Conservation (phyloP, 2,888 invertebrate genomes). For the Adineta ricciae region DNA sequence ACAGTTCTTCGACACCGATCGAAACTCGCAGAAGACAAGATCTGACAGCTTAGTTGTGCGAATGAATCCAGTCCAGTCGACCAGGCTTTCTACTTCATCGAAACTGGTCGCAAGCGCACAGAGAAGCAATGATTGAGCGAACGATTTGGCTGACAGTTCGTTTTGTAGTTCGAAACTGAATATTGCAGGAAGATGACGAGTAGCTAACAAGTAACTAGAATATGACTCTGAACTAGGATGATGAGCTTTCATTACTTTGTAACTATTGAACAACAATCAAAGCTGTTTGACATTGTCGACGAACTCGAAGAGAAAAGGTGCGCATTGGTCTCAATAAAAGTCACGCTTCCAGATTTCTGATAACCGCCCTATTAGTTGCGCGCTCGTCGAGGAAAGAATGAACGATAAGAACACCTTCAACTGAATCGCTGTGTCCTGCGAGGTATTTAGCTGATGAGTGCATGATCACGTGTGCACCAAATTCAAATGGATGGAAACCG, state of each 20-base stretch:
- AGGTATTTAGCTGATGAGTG: neutral
- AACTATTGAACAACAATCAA: neutral
- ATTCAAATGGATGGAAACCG: neutral
- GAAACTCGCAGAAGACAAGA: too few relatives aligned
- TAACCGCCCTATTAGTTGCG: neutral
- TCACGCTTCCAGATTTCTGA: neutral
- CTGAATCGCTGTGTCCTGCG: neutral
- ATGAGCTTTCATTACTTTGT: neutral
- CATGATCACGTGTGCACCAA: neutral
- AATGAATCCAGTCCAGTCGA: neutral
- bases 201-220: neutral
- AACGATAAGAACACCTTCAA: neutral
- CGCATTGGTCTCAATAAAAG: neutral
- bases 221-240: neutral
- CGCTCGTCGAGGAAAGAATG: neutral
- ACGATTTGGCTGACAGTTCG: neutral
- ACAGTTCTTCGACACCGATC: too few relatives aligned
- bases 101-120: neutral
- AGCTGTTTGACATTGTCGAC: neutral
- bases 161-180: neutral
- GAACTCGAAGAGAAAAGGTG: neutral
- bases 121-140: neutral
- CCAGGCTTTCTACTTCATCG: neutral
- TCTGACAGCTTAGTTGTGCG: too few relatives aligned
- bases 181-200: neutral